Evolutionary conservation across 2,797 vertebrate species (phyloP), one percentile per base, ranked within the genome.

Genomic region (Prionace glauca): DNA sequence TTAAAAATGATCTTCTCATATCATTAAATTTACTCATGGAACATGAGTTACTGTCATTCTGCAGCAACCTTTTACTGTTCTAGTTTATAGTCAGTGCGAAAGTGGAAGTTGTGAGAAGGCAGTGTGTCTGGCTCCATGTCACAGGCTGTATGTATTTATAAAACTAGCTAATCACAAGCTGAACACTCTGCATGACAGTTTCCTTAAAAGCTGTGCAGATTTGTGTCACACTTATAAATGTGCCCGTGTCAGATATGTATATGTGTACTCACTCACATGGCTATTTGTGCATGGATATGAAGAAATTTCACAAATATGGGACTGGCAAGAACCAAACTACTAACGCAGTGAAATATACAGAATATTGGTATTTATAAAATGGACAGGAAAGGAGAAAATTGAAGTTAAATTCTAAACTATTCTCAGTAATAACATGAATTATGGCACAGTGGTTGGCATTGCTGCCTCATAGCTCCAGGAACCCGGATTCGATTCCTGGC

Each of bases 71-170:
- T 67, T 92, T 32, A 92, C 11, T 22, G 62, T 41, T 41, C 65
- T 69, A n/a, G 65, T 67, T 36, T n/a, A 16, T 29, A 36, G 56
- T 91, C 60, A 65, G 32, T 67, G 60, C 69, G 90, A 92, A 92
- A 92, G 90, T 92, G 90, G 90, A 92, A 92, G 90, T 92, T 92
- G 20, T 41, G 2, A 3, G 65, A 92, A 92, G 65, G 90, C 65
- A 4, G 12, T 3, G 9, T 41, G 90, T 92, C 90, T 92, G 90
- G n/a, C 65, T 69, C 62, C 90, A 67, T 41, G 22, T 92, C 62
- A 67, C 90, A 92, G 62, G 36, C 90, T 22, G 22, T 22, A n/a
- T 36, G n/a, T 41, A 67, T n/a, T 91, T 91, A 65, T 67, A 91
- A 67, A 67, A 69, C 62, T 36, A 24, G 90, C n/a, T 36, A 41